Conservation (phyloP, 2,797 vertebrate genomes). For the Leptodactylus fallax region DNA sequence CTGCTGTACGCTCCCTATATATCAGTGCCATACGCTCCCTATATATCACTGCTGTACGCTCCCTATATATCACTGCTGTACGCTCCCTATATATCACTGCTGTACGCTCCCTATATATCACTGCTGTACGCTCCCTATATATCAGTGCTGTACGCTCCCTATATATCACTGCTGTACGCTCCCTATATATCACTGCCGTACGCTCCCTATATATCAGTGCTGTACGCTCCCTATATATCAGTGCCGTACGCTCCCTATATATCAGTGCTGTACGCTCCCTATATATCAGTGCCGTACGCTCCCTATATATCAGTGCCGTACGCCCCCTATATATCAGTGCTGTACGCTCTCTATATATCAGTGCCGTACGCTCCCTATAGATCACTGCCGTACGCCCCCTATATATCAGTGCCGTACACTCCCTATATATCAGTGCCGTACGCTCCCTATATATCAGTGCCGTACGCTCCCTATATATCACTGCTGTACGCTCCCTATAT, state of each 20-base stretch:
- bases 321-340: not conserved
- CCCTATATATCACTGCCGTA: not conserved
- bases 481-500: not conserved
- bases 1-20: not conserved
- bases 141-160: too few relatives aligned
- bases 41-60: not conserved
- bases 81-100: too few relatives aligned
- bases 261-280: not conserved
- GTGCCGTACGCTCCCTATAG: too few relatives aligned
- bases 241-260: not conserved
- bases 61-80: not conserved
- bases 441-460: not conserved
- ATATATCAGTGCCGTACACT: not conserved
- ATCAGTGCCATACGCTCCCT: not conserved
- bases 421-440: not conserved
- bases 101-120: not conserved
- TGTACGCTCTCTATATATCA: too few relatives aligned
- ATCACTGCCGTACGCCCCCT: not conserved
- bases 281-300: not conserved
- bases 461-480: not conserved
- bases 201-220: not conserved
- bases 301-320: not conserved
- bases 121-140: not conserved
- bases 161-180: too few relatives aligned
- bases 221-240: too few relatives aligned